Conservation (phyloP, 2,113 vertebrate species). For the Lamprotornis superbus region DNA sequence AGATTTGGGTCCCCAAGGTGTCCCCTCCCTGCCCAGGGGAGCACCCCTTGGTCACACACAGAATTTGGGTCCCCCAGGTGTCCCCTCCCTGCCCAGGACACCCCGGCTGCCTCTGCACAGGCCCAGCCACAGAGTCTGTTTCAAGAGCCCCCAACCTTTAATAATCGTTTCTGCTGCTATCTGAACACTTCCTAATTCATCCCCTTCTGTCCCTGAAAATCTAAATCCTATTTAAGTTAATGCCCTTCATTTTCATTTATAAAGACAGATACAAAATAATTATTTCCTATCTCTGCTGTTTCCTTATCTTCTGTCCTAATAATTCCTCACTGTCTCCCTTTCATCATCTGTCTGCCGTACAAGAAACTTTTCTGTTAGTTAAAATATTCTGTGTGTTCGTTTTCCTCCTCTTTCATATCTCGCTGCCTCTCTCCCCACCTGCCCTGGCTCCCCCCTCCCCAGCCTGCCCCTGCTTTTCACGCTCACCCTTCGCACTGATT, state of each 20-base stretch:
- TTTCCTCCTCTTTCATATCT: slow-evolving; percentile 57
- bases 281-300: slow-evolving; percentile 80
- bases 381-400: slow-evolving; percentile 64
- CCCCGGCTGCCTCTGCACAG: fast-evolving
- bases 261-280: slow-evolving; percentile 85
- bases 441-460: neutral
- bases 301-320: slow-evolving; percentile 80
- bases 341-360: slow-evolving; percentile 67
- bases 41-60: fast-evolving
- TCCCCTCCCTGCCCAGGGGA: neutral
- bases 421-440: neutral
- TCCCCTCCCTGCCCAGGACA: neutral
- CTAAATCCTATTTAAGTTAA: slow-evolving; percentile 83
- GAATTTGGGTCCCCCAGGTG: neutral
- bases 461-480: neutral
- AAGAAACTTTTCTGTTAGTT: slow-evolving; percentile 65
- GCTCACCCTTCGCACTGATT: neutral
- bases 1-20: neutral
- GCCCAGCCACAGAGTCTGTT: slow-evolving; percentile 23
- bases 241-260: slow-evolving; percentile 85
- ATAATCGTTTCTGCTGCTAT: slow-evolving; percentile 70
- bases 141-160: slow-evolving; percentile 72
- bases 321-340: slow-evolving; percentile 72
- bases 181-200: slow-evolving; percentile 73
- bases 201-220: slow-evolving; percentile 76